Evolutionary conservation across 2,113 vertebrate species (phyloP).

Genomic region (Rattus rattus): DNA sequence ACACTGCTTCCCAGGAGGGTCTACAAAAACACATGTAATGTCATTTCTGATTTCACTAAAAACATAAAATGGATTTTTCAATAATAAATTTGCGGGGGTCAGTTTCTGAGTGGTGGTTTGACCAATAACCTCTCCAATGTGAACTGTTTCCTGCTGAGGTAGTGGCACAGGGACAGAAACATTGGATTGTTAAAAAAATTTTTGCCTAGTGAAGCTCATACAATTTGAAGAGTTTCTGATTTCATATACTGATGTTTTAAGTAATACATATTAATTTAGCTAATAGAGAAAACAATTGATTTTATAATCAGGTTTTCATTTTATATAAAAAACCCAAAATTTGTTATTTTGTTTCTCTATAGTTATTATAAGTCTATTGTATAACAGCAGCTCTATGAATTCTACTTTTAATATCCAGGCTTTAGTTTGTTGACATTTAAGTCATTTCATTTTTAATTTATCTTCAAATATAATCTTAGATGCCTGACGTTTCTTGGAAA

Average conservation of each 20-base stretch:
- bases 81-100: background rate
- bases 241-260: background rate
- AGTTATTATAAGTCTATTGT: background rate
- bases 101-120: background rate
- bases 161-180: background rate
- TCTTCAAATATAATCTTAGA: background rate
- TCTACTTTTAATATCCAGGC: constrained; percentile 28
- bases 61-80: background rate
- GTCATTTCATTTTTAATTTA: background rate
- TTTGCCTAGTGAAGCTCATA: background rate
- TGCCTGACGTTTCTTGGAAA: background rate
- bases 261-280: background rate
- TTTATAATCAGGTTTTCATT: background rate
- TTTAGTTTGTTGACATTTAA: background rate
- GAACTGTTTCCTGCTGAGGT: background rate
- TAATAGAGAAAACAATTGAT: background rate
- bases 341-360: background rate
- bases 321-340: background rate
- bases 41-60: background rate
- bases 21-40: background rate
- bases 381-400: background rate
- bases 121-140: background rate
- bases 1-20: background rate
- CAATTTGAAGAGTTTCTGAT: background rate
- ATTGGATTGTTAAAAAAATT: background rate